Conservation (phyloP, 2,797 vertebrate species). For the Gymnopithys bicolor region DNA sequence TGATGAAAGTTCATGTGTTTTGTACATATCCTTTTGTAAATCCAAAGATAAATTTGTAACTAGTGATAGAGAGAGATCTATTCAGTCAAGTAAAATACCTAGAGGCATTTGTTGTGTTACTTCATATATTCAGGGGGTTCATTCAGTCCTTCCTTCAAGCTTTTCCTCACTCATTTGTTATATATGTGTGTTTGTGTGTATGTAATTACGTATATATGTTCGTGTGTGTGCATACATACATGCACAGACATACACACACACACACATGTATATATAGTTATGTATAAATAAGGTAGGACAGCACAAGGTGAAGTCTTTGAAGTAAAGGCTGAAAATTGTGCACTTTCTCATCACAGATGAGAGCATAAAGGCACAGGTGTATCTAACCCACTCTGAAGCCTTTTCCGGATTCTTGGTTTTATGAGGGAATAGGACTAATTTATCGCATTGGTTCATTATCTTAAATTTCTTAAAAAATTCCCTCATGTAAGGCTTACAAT, state of each 20-base stretch:
- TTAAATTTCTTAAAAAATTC: neutral
- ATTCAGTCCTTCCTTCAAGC: neutral
- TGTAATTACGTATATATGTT: neutral
- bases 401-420: neutral
- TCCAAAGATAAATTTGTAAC: neutral
- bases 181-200: neutral
- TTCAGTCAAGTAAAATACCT: neutral
- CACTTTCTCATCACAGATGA: neutral
- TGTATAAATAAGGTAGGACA: neutral
- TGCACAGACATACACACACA: no score
- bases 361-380: neutral
- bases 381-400: neutral
- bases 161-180: neutral
- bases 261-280: fast-evolving
- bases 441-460: neutral
- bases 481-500: neutral
- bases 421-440: neutral
- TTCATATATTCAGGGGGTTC: neutral
- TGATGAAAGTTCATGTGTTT: slow-evolving; percentile 24
- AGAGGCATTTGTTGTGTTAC: neutral
- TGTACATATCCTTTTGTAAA: slow-evolving; percentile 57
- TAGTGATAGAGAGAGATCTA: neutral
- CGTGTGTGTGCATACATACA: neutral
- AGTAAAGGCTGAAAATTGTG: neutral
- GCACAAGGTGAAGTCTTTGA: neutral